These are phyloP conservation scores for Prunella strophiata DNA, from an alignment of 2,797 vertebrate genomes.

Conservation along the genomic window DNA sequence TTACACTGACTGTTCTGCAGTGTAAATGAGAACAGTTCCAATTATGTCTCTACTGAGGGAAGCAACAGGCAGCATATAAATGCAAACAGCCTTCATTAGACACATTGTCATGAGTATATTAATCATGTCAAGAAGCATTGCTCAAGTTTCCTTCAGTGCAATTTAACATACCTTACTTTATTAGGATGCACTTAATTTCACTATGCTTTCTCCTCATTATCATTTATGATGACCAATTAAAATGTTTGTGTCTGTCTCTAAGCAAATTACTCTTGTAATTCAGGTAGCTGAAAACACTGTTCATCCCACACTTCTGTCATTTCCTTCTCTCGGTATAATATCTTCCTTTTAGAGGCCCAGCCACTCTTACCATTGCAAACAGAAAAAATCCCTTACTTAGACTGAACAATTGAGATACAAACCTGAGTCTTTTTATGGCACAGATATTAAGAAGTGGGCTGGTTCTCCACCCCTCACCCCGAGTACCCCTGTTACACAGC, in stretches of 20 bases:
- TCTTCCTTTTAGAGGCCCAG: not conserved
- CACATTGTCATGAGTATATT: slow-evolving; percentile 52
- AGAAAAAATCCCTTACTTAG: not conserved
- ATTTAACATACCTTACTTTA: slow-evolving; percentile 56
- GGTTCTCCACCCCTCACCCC: not conserved
- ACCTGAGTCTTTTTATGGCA: not conserved
- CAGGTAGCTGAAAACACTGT: not conserved
- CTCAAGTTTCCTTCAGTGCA: slow-evolving; percentile 40
- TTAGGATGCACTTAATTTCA: slow-evolving; percentile 62
- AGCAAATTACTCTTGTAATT: slow-evolving; percentile 43
- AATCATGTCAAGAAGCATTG: slow-evolving; percentile 46
- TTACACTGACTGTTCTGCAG: not conserved
- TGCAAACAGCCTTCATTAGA: slow-evolving; percentile 53
- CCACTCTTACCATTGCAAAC: not conserved
- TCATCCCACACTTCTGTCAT: not conserved
- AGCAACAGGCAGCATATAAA: slow-evolving; percentile 51
- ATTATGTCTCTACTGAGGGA: slow-evolving; percentile 21
- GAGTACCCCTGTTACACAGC: fast-evolving
- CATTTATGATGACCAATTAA: slow-evolving; percentile 67
- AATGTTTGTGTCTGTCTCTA: slow-evolving; percentile 32
- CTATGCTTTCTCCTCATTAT: slow-evolving; percentile 48
- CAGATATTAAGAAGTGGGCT: not conserved
- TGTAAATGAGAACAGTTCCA: not conserved
- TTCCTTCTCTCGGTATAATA: fast-evolving
- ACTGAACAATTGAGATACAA: not conserved